Conservation (phyloP, 2,797 vertebrate species). For the Gallinago solitaria region DNA sequence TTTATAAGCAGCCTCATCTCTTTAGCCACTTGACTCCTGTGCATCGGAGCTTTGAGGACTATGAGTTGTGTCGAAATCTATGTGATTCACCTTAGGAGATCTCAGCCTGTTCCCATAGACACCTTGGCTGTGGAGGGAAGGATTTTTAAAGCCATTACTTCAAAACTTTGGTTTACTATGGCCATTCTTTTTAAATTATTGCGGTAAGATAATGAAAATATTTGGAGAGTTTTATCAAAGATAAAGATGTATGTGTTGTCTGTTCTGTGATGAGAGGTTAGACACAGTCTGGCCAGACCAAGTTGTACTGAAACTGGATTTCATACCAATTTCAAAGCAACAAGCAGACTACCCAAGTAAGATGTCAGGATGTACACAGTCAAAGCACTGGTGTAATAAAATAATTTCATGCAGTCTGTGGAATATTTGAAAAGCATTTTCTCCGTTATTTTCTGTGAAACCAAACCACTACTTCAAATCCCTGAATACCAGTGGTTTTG, state of each 20-base stretch:
- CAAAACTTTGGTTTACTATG: neutral
- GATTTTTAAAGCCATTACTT: neutral
- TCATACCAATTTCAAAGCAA: neutral
- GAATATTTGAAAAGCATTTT: neutral
- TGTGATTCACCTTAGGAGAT: neutral
- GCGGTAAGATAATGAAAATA: neutral
- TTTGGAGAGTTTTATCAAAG: neutral
- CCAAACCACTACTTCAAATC: neutral
- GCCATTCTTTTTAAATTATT: neutral
- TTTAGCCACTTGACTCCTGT: neutral
- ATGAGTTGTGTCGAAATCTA: accelerated
- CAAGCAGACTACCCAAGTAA: neutral
- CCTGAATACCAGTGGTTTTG: neutral
- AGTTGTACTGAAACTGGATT: neutral
- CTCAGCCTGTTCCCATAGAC: neutral
- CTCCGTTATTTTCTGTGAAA: neutral
- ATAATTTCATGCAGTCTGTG: accelerated
- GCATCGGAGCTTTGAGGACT: neutral
- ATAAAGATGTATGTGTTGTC: neutral
- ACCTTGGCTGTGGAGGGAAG: neutral
- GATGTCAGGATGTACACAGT: neutral
- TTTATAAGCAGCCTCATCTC: neutral
- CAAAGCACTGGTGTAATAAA: neutral
- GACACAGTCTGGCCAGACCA: neutral
- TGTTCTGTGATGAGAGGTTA: neutral